Conservation (phyloP, 2,113 vertebrate species). For the Esox niger region DNA sequence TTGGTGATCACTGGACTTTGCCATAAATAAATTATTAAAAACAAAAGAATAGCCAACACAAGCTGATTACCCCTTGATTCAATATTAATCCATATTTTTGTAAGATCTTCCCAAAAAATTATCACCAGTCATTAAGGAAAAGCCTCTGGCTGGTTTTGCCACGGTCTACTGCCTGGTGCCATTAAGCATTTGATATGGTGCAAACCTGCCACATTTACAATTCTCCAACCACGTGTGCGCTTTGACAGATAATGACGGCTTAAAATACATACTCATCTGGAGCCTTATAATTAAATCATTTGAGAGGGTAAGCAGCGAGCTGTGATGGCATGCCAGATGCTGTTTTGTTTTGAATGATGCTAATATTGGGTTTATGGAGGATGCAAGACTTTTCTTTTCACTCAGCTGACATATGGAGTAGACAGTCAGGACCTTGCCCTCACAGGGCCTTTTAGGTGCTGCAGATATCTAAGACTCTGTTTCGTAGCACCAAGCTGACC, state of each 20-base stretch:
- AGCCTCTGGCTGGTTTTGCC: slow-evolving; percentile 17
- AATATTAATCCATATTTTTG: slow-evolving; percentile 44
- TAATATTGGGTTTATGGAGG: slow-evolving; percentile 55
- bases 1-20: slow-evolving; percentile 13
- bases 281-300: slow-evolving; percentile 70
- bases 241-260: slow-evolving; percentile 64
- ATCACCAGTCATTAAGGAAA: slow-evolving; percentile 5
- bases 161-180: slow-evolving; percentile 14
- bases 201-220: slow-evolving; percentile 30
- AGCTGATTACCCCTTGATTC: slow-evolving; percentile 1
- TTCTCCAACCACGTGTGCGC: slow-evolving; percentile 46
- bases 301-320: slow-evolving; percentile 57
- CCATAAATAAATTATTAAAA: too few relatives aligned
- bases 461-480: too few relatives aligned
- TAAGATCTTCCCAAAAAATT: slow-evolving; percentile 24
- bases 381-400: slow-evolving; percentile 27
- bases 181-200: slow-evolving; percentile 17
- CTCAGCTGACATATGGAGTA: slow-evolving; percentile 37
- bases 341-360: slow-evolving; percentile 66
- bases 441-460: too few relatives aligned
- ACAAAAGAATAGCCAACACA: slow-evolving; percentile 14
- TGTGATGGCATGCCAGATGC: slow-evolving; percentile 66
- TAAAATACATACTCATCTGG: slow-evolving; percentile 64
- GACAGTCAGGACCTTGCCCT: slow-evolving; percentile 2
- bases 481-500: too few relatives aligned